These are phyloP conservation scores for Leucania comma DNA, from an alignment of 2,888 invertebrate species.

Conservation along the genomic window DNA sequence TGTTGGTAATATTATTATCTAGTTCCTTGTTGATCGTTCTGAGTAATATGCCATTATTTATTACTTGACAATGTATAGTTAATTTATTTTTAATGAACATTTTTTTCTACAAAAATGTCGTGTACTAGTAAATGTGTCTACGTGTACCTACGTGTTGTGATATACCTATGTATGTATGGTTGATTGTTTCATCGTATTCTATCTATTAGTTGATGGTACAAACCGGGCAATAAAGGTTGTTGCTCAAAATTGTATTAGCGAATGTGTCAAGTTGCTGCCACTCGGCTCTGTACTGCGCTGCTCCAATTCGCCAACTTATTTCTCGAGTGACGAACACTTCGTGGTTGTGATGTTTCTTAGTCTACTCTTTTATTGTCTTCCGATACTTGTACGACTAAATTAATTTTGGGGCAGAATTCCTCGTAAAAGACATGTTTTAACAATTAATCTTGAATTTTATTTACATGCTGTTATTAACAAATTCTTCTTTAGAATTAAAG, in stretches of 20 bases:
- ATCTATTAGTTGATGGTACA: slow-evolving; percentile 81
- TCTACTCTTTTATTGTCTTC: slow-evolving; percentile 84
- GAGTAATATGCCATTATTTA: slow-evolving; percentile 78
- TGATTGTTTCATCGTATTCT: slow-evolving; percentile 81
- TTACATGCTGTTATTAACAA: slow-evolving; percentile 77
- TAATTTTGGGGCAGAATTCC: slow-evolving; percentile 88
- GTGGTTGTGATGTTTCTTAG: slow-evolving; percentile 86
- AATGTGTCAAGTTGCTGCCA: slow-evolving; percentile 55
- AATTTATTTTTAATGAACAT: slow-evolving; percentile 76
- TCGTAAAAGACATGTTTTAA: slow-evolving; percentile 88
- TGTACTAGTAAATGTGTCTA: slow-evolving; percentile 71
- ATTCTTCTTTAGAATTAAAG: slow-evolving; percentile 73
- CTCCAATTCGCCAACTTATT: slow-evolving; percentile 70
- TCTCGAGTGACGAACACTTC: slow-evolving; percentile 76
- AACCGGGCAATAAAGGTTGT: slow-evolving; percentile 80
- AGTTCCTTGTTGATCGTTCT: slow-evolving; percentile 85
- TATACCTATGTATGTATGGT: slow-evolving; percentile 81
- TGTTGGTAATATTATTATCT: slow-evolving; percentile 87
- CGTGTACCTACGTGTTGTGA: slow-evolving; percentile 88
- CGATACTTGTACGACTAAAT: slow-evolving; percentile 78
- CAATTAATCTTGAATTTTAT: slow-evolving; percentile 71
- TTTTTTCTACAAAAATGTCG: slow-evolving; percentile 75
- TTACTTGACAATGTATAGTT: slow-evolving; percentile 78
- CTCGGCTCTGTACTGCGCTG: slow-evolving; percentile 66
- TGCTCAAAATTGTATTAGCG: slow-evolving; percentile 78